phyloP scores from a whole-genome alignment of 2,888 invertebrate genomes.

The Polietes domitor region DNA sequence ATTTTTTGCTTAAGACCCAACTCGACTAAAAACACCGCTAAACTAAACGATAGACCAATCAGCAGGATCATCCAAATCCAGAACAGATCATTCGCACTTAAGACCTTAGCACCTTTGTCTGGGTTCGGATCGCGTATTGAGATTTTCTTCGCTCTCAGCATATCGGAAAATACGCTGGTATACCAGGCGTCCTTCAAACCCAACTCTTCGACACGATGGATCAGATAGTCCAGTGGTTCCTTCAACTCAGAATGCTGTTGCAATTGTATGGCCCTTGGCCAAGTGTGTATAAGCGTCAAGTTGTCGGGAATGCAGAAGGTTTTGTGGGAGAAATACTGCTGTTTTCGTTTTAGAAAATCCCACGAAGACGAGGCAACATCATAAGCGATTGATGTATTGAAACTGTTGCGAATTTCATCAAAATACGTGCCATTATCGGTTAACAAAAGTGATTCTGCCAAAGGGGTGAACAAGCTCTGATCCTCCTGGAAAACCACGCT shows the following conservation, averaged over 20 bases:
- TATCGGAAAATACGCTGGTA: slow-evolving; percentile 25
- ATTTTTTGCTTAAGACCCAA: not conserved
- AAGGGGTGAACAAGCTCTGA: not conserved
- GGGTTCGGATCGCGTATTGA: slow-evolving; percentile 17
- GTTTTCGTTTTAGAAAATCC: slow-evolving; percentile 32
- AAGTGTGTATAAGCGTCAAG: not conserved
- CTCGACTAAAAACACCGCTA: not conserved
- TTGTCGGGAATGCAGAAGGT: slow-evolving; percentile 28
- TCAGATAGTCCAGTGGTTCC: slow-evolving; percentile 24
- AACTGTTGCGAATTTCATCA: slow-evolving; percentile 18
- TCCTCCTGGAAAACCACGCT: not conserved
- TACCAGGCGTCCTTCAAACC: slow-evolving; percentile 41
- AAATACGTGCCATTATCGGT: not conserved
- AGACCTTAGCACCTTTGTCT: not conserved
- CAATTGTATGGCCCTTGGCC: slow-evolving; percentile 12
- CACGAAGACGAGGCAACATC: slow-evolving; percentile 21
- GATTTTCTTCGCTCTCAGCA: slow-evolving; percentile 15
- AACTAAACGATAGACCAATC: not conserved
- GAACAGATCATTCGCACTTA: slow-evolving; percentile 13
- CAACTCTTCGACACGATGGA: slow-evolving; percentile 9
- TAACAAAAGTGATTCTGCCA: not conserved
- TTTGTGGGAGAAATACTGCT: slow-evolving; percentile 13
- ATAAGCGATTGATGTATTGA: slow-evolving; percentile 47
- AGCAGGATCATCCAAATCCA: slow-evolving; percentile 18
- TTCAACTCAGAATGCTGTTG: slow-evolving; percentile 34